These are phyloP conservation scores for Caenorhabditis remanei DNA, from an alignment of 1,140 invertebrate genomes.

Conservation along the genomic window DNA sequence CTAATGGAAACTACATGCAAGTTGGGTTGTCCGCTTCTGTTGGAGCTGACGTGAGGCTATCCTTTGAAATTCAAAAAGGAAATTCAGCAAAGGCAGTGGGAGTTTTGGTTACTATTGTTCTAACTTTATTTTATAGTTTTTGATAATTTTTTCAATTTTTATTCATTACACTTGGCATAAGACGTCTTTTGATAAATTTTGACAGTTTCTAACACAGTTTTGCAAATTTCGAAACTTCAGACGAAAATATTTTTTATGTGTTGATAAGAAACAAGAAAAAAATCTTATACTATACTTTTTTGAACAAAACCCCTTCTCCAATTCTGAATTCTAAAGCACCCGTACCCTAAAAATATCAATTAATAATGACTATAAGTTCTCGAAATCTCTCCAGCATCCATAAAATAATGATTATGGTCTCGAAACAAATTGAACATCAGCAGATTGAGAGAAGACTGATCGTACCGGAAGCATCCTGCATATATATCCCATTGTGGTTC, in stretches of 20 bases:
- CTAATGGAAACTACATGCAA: background rate
- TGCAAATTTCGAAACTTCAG: too few species aligned
- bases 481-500: background rate
- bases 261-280: too few species aligned
- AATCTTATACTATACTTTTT: too few species aligned
- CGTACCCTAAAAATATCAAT: background rate
- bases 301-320: too few species aligned
- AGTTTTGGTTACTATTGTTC: background rate
- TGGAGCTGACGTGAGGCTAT: background rate
- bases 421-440: conserved; percentile 22
- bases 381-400: background rate
- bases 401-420: conserved; percentile 32
- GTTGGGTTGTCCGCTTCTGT: background rate
- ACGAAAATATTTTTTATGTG: too few species aligned
- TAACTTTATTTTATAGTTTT: too few species aligned
- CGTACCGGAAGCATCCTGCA: conserved; percentile 10
- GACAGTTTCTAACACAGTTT: too few species aligned
- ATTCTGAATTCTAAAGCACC: too few species aligned
- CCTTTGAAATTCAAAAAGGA: background rate
- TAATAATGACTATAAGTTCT: conserved; percentile 6
- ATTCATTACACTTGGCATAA: too few species aligned
- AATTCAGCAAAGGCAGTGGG: background rate
- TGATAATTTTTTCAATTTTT: too few species aligned
- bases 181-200: too few species aligned
- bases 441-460: conserved; percentile 11